Percentiles rank a stretch among this genome's conserved stretches.
These are phyloP conservation scores for Acridotheres tristis DNA, from an alignment of 2,797 vertebrate species.

Conservation along the genomic window DNA sequence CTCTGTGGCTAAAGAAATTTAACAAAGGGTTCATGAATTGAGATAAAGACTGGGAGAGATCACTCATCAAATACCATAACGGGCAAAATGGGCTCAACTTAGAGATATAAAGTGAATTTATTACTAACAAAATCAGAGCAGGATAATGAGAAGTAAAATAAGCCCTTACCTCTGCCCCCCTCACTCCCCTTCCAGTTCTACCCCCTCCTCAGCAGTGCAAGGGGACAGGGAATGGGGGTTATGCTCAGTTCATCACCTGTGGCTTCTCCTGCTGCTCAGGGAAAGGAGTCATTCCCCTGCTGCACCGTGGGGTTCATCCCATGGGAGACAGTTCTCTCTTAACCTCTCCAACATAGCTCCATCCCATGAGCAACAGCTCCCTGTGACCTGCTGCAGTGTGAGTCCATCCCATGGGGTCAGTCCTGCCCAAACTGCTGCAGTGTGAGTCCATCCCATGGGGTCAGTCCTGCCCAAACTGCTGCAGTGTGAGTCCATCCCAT, in stretches of 20 bases:
- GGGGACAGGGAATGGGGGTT: background rate
- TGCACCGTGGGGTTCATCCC: background rate
- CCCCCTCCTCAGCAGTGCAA: background rate
- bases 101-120: background rate
- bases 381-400: background rate
- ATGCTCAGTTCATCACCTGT: accelerated
- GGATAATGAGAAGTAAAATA: background rate
- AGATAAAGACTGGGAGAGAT: background rate
- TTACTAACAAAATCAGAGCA: background rate
- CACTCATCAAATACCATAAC: background rate
- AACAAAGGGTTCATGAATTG: accelerated
- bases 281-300: background rate
- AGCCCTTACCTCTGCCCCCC: background rate
- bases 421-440: too few relatives aligned
- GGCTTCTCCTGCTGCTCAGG: background rate
- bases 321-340: background rate
- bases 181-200: background rate
- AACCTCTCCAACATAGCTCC: accelerated
- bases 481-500: too few relatives aligned
- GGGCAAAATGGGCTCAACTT: background rate
- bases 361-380: background rate
- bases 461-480: too few relatives aligned
- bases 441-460: too few relatives aligned
- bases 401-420: too few relatives aligned
- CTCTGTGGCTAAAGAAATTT: background rate